Conservation (phyloP, 2,888 invertebrate species). For the Sinhomidia bicolor region DNA sequence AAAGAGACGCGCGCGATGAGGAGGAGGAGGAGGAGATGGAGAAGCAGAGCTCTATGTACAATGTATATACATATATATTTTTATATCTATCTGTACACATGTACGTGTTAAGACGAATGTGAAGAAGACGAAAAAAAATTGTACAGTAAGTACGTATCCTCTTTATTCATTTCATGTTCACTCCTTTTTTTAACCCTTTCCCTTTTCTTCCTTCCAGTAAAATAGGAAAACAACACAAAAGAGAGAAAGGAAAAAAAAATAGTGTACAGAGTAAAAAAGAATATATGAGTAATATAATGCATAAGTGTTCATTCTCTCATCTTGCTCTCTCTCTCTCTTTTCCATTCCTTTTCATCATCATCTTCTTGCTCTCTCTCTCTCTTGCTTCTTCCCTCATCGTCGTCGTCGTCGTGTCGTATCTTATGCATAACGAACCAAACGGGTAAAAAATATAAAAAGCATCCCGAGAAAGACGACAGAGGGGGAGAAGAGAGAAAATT, state of each 20-base stretch:
- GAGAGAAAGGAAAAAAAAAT: slow-evolving; percentile 1
- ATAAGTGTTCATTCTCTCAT: slow-evolving; percentile 71
- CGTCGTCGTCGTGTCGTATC: slow-evolving; percentile 31
- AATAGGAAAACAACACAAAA: slow-evolving; percentile 24
- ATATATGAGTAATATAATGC: slow-evolving; percentile 51
- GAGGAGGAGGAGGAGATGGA: slow-evolving; percentile 1
- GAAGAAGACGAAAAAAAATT: slow-evolving; percentile 40
- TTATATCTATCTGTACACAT: neutral
- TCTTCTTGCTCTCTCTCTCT: slow-evolving; percentile 29
- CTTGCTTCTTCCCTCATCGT: neutral
- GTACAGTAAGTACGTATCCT: slow-evolving; percentile 41
- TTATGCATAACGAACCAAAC: slow-evolving; percentile 54
- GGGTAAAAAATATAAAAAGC: slow-evolving; percentile 47
- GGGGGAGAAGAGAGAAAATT: slow-evolving; percentile 47
- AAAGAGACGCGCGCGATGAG: too few species aligned
- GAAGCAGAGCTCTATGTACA: neutral
- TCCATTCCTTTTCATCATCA: slow-evolving; percentile 45
- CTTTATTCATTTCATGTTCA: slow-evolving; percentile 59
- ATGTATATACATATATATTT: neutral
- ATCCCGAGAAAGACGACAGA: slow-evolving; percentile 47
- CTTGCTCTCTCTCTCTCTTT: slow-evolving; percentile 41
- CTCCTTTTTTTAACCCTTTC: slow-evolving; percentile 65
- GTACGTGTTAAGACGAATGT: slow-evolving; percentile 26
- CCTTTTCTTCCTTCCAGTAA: neutral
- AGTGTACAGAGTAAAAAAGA: slow-evolving; percentile 11